Evolutionary conservation across 2,797 vertebrate species (phyloP), one percentile per base, ranked within the genome.

Genomic region (Acipenser ruthenus): DNA sequence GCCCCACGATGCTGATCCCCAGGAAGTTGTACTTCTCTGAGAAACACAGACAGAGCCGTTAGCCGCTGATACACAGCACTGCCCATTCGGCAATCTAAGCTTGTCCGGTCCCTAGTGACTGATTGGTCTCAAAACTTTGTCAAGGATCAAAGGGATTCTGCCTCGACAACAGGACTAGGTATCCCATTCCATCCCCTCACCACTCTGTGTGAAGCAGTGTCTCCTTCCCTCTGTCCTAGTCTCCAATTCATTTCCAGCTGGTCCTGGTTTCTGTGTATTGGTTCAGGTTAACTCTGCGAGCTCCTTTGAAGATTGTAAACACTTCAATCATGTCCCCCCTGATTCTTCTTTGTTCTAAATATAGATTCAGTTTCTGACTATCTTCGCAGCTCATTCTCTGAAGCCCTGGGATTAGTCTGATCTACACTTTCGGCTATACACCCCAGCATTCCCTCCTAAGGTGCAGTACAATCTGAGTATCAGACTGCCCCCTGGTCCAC

Each of bases 1-100:
- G 95, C 67, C 95, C 95, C 11, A 98, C 93, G 8, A 98, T 96
- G 76, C 95, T 97, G 86, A 98, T 95, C 51, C 95, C 95, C 79
- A 98, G 78, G 79, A 97, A 97, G 83, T 94, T 94, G 73, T 94
- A 96, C 74, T 93, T 92, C 82, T 97, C 95, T 97, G 77, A 58
- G 4, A 52, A 13, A 6, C 11, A 49, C 12, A 10, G n/a, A 63
- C 10, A 9, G 50, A 50, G 10, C 11, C 6, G 50, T n/a, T 12
- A 49, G 6, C 55, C 6, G 18, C 18, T 60, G n/a, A 66, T 10
- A 59, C 53, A n/a, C 49, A 65, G 62, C 7, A 49, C 62, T 15
- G 15, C 13, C 6, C 50, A 67, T 3, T 37, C 23, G 23, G 23
- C 23, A 23, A 37, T 37, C 23, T 4, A 37, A 37, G 23, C 23